Base-by-base conservation (phyloP, 2,113 vertebrate species). In the Antidorcas marsupialis region DNA sequence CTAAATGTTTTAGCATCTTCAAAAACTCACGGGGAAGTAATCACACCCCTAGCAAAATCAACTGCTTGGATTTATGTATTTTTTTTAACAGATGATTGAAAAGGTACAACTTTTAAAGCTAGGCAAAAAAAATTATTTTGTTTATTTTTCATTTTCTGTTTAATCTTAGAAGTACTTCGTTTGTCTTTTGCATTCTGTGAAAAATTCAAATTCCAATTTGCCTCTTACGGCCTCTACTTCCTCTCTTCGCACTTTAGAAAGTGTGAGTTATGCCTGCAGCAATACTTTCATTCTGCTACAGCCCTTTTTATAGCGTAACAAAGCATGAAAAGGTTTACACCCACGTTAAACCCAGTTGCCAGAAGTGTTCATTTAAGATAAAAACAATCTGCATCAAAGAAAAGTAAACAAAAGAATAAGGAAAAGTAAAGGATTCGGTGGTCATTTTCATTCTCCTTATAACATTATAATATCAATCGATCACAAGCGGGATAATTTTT, bases 151-250 rank as follows among this genome's bases (percentile, higher is more conserved):
- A 86, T 87, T 93, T 95, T 92, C 76, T 90, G 59, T 94, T 92
- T 95, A 81, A 82, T 94, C 87, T 94, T 81, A 59, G 27, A 81
- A 97, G 76, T 25, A 47, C 83, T 60, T 87, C 45, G 83, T 97
- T 93, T 78, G 85, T 91, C 59, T 97, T 97, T 64, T 90, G 91
- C 43, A 83, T 39, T 95, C 84, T 27, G 84, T 57, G 82, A 91
- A 94, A 95, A 55, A 96, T 86, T 97, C 82, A 93, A 95, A 96
- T 98, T 96, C 95, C 96, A 91, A 94, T 92, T 94, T 88, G 93
- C 92, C 87, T 91, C 97, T 91, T 50, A 86, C 28, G 53, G 62
- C 50, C 59, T 92, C 60, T 59, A 89, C 78, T 96, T 97, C 97
- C 96, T 95, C 91, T 88, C 92, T 23, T 13, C 19, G 82, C 88